A percentile compares a stretch with the other conserved stretches of the same genome.
phyloP scores from a whole-genome alignment of 1,140 invertebrate species.

The Popillia japonica region DNA sequence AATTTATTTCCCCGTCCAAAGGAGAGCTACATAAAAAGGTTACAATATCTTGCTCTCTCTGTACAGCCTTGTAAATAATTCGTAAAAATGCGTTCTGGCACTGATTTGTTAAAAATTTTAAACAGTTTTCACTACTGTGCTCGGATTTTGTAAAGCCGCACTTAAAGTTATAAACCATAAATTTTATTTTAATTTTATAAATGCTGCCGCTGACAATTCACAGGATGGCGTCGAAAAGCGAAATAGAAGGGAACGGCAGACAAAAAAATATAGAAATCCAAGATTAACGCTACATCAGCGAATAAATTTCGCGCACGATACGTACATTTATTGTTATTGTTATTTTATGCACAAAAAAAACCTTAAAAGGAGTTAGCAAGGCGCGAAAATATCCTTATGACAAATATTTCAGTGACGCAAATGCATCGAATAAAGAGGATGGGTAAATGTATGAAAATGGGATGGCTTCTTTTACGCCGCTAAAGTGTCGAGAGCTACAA shows the following conservation, averaged over 20 bases:
- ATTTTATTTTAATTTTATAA: slow-evolving; percentile 32
- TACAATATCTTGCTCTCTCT: too few relatives aligned
- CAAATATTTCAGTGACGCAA: slow-evolving; percentile 53
- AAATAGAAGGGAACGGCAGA: neutral
- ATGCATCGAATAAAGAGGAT: slow-evolving; percentile 53
- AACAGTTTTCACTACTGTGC: neutral
- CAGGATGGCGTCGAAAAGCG: neutral
- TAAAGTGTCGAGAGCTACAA: slow-evolving; percentile 51
- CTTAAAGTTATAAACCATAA: slow-evolving; percentile 23
- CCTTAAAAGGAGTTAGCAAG: slow-evolving; percentile 22
- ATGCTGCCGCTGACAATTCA: neutral
- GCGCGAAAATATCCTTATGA: slow-evolving; percentile 47
- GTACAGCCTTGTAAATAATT: too few relatives aligned
- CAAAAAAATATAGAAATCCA: slow-evolving; percentile 11
- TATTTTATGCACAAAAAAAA: slow-evolving; percentile 34
- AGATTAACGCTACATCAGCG: neutral
- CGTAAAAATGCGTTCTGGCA: too few relatives aligned
- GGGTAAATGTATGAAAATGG: slow-evolving; percentile 57
- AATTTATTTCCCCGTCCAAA: too few relatives aligned
- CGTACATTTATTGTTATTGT: slow-evolving; percentile 34
- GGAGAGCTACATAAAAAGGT: too few relatives aligned
- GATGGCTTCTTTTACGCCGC: slow-evolving; percentile 54
- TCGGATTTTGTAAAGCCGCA: neutral
- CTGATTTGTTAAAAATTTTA: too few relatives aligned
- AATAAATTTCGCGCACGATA: slow-evolving; percentile 4